Evolutionary conservation across 2,113 vertebrate species (phyloP).

Genomic region (Rana temporaria): DNA sequence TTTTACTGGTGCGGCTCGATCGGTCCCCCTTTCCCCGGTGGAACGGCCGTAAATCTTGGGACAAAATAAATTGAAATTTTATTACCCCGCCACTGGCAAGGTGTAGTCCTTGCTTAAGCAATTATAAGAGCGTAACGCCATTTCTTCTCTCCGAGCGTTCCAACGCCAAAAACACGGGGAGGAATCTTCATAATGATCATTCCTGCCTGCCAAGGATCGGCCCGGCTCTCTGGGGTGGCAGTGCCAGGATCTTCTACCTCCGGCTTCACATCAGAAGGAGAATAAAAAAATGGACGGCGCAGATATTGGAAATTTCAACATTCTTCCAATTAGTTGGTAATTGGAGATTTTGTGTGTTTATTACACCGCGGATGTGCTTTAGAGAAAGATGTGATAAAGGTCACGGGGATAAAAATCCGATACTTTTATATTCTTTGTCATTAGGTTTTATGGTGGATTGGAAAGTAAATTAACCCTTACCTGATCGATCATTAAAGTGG

Average conservation of each 20-base stretch:
- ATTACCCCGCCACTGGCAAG: slow-evolving; percentile 53
- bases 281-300: slow-evolving; percentile 19
- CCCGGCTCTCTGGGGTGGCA: not conserved
- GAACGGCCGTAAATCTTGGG: slow-evolving; percentile 42
- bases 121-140: slow-evolving; percentile 47
- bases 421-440: no score
- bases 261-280: not conserved
- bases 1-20: not conserved
- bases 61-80: slow-evolving; percentile 58
- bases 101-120: slow-evolving; percentile 55
- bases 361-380: no score
- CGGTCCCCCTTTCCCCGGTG: not conserved
- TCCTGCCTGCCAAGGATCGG: slow-evolving; percentile 11
- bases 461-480: no score
- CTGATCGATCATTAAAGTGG: no score
- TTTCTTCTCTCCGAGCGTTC: slow-evolving; percentile 31
- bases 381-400: no score
- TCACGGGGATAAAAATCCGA: no score
- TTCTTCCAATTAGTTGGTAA: slow-evolving; percentile 34
- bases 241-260: not conserved
- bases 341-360: not conserved
- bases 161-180: slow-evolving; percentile 27
- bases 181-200: slow-evolving; percentile 18
- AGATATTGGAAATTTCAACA: slow-evolving; percentile 19
- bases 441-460: no score